phyloP scores from a whole-genome alignment of 2,888 invertebrate genomes.

The Pristionchus exspectatus region DNA sequence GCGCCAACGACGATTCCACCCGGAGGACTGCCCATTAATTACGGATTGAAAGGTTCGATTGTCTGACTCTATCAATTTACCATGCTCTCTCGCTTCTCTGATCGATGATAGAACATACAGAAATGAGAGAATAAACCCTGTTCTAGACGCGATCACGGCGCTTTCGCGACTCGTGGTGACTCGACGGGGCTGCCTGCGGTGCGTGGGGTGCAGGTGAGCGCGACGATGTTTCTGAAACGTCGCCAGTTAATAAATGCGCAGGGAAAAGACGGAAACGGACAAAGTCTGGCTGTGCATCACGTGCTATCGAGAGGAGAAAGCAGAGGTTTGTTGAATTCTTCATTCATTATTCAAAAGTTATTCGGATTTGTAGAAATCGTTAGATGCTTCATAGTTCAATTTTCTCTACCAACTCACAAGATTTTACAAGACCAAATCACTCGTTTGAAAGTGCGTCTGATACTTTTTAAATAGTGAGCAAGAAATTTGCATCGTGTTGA shows the following conservation, averaged over 20 bases:
- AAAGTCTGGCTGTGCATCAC: slow-evolving; percentile 55
- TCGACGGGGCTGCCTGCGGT: slow-evolving; percentile 39
- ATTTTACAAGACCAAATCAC: no score
- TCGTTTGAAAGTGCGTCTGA: no score
- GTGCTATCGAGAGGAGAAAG: slow-evolving; percentile 36
- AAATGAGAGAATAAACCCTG: not conserved
- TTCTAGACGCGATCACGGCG: slow-evolving; percentile 42
- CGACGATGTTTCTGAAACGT: not conserved
- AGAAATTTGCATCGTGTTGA: no score
- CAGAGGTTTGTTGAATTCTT: not conserved
- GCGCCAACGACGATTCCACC: slow-evolving; percentile 51
- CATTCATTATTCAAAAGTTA: no score
- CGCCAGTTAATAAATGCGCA: not conserved
- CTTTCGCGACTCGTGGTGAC: slow-evolving; percentile 51
- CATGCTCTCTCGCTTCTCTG: no score
- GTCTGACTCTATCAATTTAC: not conserved
- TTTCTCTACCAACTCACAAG: no score
- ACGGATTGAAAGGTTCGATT: slow-evolving; percentile 51
- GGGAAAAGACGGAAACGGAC: slow-evolving; percentile 53
- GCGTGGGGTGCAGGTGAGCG: slow-evolving; percentile 48
- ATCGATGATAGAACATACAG: not conserved
- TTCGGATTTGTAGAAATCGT: no score
- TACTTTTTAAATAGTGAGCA: no score
- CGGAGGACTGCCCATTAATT: slow-evolving; percentile 54
- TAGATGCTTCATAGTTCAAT: no score